Percentiles rank a stretch among this genome's conserved stretches.
phyloP scores from a whole-genome alignment of 2,888 invertebrate species.

The Limnephilus marmoratus region DNA sequence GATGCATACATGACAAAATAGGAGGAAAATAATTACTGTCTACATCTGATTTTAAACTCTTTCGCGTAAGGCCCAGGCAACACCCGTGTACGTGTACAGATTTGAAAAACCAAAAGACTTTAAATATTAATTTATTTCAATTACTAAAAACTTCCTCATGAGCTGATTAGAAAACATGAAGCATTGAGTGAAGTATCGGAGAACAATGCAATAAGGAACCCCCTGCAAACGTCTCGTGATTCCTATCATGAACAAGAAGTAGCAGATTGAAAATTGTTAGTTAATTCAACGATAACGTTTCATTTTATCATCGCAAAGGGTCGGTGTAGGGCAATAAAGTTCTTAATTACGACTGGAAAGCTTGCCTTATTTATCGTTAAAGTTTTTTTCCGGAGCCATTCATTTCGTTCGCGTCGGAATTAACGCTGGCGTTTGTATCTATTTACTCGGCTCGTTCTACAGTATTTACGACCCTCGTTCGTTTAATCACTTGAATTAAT shows the following conservation, averaged over 20 bases:
- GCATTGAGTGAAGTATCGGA: background rate
- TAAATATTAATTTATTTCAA: too few relatives aligned
- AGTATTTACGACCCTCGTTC: slow-evolving; percentile 41
- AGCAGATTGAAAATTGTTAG: slow-evolving; percentile 62
- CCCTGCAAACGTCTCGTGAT: slow-evolving; percentile 17
- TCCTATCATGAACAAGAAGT: slow-evolving; percentile 36
- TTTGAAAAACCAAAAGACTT: too few relatives aligned
- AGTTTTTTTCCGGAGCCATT: slow-evolving; percentile 55
- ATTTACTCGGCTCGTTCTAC: slow-evolving; percentile 28
- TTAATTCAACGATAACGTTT: slow-evolving; percentile 61
- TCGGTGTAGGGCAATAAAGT: slow-evolving; percentile 57
- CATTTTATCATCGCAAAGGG: slow-evolving; percentile 58
- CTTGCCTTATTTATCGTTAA: slow-evolving; percentile 60
- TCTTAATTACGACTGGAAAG: slow-evolving; percentile 62
- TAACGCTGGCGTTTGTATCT: slow-evolving; percentile 54
- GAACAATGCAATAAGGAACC: background rate
- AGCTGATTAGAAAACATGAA: background rate
- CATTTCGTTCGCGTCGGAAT: slow-evolving; percentile 45
- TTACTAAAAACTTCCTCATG: too few relatives aligned
- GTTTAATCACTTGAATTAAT: slow-evolving; percentile 51
- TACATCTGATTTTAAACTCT: too few relatives aligned
- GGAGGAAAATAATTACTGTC: too few relatives aligned
- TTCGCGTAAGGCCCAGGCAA: too few relatives aligned
- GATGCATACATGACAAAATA: too few relatives aligned
- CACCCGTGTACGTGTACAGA: too few relatives aligned